Base-by-base conservation (phyloP, 2,888 invertebrate genomes). In the Strigamia maritima region DNA sequence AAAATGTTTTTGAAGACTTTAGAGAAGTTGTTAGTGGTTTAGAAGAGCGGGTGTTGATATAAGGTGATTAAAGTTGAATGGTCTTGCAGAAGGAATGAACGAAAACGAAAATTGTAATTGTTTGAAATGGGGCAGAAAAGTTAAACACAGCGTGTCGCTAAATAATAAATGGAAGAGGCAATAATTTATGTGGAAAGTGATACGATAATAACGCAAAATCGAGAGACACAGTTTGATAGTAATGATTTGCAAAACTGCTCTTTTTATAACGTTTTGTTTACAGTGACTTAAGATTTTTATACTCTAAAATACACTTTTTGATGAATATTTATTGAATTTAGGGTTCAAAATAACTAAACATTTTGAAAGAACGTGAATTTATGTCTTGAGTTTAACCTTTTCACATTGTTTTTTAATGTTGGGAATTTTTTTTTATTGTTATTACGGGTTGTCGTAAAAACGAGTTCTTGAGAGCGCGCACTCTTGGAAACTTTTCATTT, bases 401-500 rank as follows among this genome's bases (percentile, higher is more conserved):
- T 60, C 10, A n/a, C 24, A n/a, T 44, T 44, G 14, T 44, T 44
- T 44, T 12, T 49, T 54, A 14, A 14, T 44, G 16, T 60, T 2
- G 60, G 22, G 12, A 44, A 44, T 19, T 70, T 26, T 70, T 70
- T 26, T 70, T 70, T 26, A 70, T 26, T 70, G 70, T 70, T 70
- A 70, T 70, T 70, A 70, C 70, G 1, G 28, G 70, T 70, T 26
- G 24, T 24, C 28, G 28, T 70, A 70, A 70, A 35, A 70, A 60
- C 60, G 70, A 70, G 70, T 70, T 28, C 28, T 28, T 70, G 8
- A 28, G 28, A 19, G 54, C 22, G 1, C 2, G 65, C 49, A 49
- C 70, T 70, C 28, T 26, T 24, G 28, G 70, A 70, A 70, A 26
- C 24, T 28, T 65, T 70, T 70, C 70, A 70, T 70, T 70, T 70